These are phyloP conservation scores for Heliconius erato DNA, from an alignment of 2,888 invertebrate species.

Conservation along the genomic window DNA sequence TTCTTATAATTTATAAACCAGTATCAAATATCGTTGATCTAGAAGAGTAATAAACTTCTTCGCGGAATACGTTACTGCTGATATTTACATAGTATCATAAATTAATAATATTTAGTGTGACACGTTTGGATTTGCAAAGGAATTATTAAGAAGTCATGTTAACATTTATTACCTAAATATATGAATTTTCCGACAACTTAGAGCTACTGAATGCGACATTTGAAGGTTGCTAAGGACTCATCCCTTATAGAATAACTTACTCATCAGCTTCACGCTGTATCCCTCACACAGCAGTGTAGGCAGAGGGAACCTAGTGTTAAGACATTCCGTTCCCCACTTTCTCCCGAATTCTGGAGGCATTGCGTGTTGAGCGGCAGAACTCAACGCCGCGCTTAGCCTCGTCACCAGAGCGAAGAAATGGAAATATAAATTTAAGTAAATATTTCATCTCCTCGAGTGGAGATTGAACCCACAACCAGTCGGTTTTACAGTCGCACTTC, in stretches of 20 bases:
- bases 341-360: no score
- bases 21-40: conserved; percentile 43
- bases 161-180: neutral
- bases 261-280: no score
- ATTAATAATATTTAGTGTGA: conserved; percentile 27
- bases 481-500: no score
- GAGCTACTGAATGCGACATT: neutral
- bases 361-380: no score
- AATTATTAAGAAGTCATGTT: neutral
- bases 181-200: neutral
- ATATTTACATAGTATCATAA: conserved; percentile 30
- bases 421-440: no score
- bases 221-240: neutral
- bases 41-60: conserved; percentile 28
- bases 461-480: no score
- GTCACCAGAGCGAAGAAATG: no score
- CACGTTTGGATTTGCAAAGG: neutral
- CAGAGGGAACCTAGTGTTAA: no score
- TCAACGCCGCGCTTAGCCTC: no score
- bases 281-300: no score
- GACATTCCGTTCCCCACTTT: no score
- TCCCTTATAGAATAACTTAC: neutral
- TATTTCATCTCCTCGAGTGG: no score
- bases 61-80: conserved; percentile 24
- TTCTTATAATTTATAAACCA: conserved; percentile 59